Percentiles rank a stretch among this genome's conserved stretches.
Evolutionary conservation across 2,113 vertebrate species (phyloP).

Genomic region (Cyanistes caeruleus): DNA sequence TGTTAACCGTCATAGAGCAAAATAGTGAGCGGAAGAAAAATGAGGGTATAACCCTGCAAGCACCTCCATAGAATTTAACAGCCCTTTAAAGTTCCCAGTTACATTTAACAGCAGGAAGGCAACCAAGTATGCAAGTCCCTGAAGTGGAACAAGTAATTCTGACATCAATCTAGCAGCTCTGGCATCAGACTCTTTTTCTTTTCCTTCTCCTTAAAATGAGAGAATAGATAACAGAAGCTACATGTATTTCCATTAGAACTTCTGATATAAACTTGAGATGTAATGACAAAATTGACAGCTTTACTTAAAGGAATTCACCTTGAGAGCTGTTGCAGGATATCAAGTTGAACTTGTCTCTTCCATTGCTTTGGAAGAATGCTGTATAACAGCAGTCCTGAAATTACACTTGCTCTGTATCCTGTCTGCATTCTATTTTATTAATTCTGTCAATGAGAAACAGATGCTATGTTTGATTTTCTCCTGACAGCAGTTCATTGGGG

Average conservation of each 20-base stretch:
- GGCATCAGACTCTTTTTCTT: background rate
- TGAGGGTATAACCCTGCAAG: background rate
- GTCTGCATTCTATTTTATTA: constrained; percentile 6
- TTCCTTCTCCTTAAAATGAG: background rate
- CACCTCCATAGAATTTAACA: background rate
- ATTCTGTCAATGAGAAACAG: constrained; percentile 34
- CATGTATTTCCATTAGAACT: background rate
- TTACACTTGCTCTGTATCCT: background rate
- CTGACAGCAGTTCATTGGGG: background rate
- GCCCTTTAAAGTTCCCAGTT: background rate
- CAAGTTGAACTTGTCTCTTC: background rate
- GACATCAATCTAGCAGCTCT: background rate
- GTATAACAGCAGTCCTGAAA: background rate
- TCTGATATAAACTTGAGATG: background rate
- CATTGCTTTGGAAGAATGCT: background rate
- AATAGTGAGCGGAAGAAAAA: background rate
- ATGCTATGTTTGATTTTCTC: background rate
- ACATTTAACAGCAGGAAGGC: background rate
- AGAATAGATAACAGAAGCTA: background rate
- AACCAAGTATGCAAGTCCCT: background rate
- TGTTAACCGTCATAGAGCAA: background rate
- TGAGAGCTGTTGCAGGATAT: background rate
- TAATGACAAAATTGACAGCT: background rate
- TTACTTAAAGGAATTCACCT: constrained; percentile 10
- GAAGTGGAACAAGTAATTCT: background rate